phyloP scores from a whole-genome alignment of 2,888 invertebrate species.

The Agriopis leucophaearia region DNA sequence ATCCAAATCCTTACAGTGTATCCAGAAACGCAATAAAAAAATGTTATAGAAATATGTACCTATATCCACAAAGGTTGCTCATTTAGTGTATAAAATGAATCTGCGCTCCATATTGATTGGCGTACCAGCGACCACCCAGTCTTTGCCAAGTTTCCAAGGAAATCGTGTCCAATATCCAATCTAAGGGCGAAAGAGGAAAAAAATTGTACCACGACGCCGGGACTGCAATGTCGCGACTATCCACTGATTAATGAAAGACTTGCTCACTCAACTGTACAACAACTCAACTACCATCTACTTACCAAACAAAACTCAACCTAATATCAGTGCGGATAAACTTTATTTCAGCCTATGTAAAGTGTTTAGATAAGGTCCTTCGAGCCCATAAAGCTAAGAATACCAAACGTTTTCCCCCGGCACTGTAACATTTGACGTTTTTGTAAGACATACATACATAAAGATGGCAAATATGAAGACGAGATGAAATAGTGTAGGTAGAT shows the following conservation, averaged over 20 bases:
- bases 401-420: slow-evolving; percentile 84
- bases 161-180: slow-evolving; percentile 84
- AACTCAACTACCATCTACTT: slow-evolving; percentile 48
- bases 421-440: slow-evolving; percentile 86
- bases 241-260: slow-evolving; percentile 84
- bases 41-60: too few relatives aligned
- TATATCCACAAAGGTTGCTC: background rate
- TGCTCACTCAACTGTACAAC: slow-evolving; percentile 75
- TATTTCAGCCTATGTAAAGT: slow-evolving; percentile 25
- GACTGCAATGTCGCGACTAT: slow-evolving; percentile 84
- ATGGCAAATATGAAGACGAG: slow-evolving; percentile 78
- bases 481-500: slow-evolving; percentile 45
- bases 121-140: slow-evolving; percentile 75
- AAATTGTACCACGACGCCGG: slow-evolving; percentile 82
- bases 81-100: slow-evolving; percentile 21
- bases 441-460: slow-evolving; percentile 77
- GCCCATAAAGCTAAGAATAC: slow-evolving; percentile 69
- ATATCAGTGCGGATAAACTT: background rate
- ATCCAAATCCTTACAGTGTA: background rate
- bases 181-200: slow-evolving; percentile 84
- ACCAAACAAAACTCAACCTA: slow-evolving; percentile 44
- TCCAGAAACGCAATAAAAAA: too few relatives aligned
- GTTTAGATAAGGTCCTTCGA: slow-evolving; percentile 45
- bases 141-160: slow-evolving; percentile 78
- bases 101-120: slow-evolving; percentile 45